Conservation (phyloP, 2,888 invertebrate species). For the Agonopterix subpropinquella region DNA sequence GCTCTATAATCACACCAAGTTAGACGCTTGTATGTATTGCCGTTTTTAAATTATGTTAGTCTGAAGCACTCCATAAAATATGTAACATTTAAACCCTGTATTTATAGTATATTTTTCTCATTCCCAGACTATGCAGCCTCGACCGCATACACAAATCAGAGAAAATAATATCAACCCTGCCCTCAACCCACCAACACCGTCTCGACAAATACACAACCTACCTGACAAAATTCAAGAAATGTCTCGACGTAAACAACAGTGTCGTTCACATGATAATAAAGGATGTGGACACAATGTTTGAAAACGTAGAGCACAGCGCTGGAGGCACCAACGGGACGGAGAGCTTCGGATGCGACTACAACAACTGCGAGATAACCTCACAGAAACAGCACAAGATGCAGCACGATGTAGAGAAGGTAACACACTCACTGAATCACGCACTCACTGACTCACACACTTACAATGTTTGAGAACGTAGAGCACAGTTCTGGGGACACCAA, state of each 20-base stretch:
- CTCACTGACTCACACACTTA: too few species aligned
- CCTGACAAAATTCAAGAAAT: slow-evolving; percentile 82
- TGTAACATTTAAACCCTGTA: too few species aligned
- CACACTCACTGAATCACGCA: too few species aligned
- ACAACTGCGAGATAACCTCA: slow-evolving; percentile 52
- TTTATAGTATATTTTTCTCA: too few species aligned
- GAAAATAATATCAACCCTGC: slow-evolving; percentile 82
- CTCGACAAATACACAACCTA: slow-evolving; percentile 85
- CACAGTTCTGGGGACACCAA: slow-evolving; percentile 43
- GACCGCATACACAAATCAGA: slow-evolving; percentile 85
- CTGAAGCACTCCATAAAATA: too few species aligned
- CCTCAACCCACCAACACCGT: slow-evolving; percentile 83
- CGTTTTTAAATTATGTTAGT: too few species aligned
- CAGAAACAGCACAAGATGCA: slow-evolving; percentile 66
- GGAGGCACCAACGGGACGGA: slow-evolving; percentile 47
- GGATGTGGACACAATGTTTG: slow-evolving; percentile 89
- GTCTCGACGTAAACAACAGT: slow-evolving; percentile 84
- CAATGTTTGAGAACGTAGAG: slow-evolving; percentile 87
- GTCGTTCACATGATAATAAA: slow-evolving; percentile 83
- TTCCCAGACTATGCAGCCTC: slow-evolving; percentile 83
- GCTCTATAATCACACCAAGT: too few species aligned
- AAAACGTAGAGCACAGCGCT: slow-evolving; percentile 77
- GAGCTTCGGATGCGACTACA: slow-evolving; percentile 58
- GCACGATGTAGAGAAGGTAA: slow-evolving; percentile 67
- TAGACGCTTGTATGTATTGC: too few species aligned